phyloP scores from a whole-genome alignment of 2,888 invertebrate species.

The Cheilosia vulpina region DNA sequence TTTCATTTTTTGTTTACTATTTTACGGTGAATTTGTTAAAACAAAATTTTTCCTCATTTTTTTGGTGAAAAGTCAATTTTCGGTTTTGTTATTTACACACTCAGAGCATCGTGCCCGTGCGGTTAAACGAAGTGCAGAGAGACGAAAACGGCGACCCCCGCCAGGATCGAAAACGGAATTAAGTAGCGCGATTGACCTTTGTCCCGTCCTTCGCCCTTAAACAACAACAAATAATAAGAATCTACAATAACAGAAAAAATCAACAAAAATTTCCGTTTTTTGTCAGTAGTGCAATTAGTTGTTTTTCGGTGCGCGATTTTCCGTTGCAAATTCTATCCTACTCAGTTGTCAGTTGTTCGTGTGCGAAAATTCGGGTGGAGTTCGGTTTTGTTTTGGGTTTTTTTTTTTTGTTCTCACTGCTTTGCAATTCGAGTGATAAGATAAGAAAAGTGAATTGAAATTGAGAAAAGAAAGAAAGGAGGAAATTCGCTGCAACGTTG shows the following conservation, averaged over 20 bases:
- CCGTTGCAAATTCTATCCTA: slow-evolving; percentile 49
- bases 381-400: slow-evolving; percentile 41
- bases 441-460: slow-evolving; percentile 12
- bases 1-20: slow-evolving; percentile 10
- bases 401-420: slow-evolving; percentile 5
- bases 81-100: slow-evolving; percentile 58
- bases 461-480: slow-evolving; percentile 9
- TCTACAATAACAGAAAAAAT: slow-evolving; percentile 6
- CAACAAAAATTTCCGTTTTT: not conserved
- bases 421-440: slow-evolving; percentile 44
- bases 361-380: slow-evolving; percentile 74
- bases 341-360: slow-evolving; percentile 14
- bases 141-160: slow-evolving; percentile 47
- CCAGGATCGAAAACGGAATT: slow-evolving; percentile 61
- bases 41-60: slow-evolving; percentile 41
- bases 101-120: slow-evolving; percentile 8
- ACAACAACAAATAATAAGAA: not conserved
- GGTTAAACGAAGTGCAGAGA: not conserved
- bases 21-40: slow-evolving; percentile 56
- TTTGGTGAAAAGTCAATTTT: slow-evolving; percentile 64
- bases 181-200: slow-evolving; percentile 65
- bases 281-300: slow-evolving; percentile 9
- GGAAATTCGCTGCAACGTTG: slow-evolving; percentile 21
- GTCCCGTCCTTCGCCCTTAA: slow-evolving; percentile 50
- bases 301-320: slow-evolving; percentile 61